A percentile compares a stretch with the other conserved stretches of the same genome.
Conservation (phyloP, 2,797 vertebrate species). For the Momotus momota region DNA sequence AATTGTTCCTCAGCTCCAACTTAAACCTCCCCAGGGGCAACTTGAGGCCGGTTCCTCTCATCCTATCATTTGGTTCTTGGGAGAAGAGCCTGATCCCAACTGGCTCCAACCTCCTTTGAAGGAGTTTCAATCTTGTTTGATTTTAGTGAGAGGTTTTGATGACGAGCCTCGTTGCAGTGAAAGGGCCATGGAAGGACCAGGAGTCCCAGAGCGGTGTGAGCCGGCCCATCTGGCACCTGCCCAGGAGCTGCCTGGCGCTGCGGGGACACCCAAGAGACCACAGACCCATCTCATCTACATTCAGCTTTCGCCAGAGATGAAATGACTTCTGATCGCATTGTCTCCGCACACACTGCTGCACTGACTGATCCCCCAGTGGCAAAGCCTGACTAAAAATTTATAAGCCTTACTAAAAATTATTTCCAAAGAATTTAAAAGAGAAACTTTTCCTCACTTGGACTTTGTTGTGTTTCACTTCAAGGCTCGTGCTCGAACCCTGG, state of each 20-base stretch:
- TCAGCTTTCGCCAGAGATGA: not conserved
- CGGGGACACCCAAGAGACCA: too few relatives aligned
- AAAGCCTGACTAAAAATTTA: not conserved
- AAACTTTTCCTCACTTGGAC: not conserved
- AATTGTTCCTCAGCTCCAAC: not conserved
- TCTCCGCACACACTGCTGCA: not conserved
- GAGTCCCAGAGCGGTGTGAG: not conserved
- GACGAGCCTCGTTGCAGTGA: not conserved
- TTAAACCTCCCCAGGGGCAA: not conserved
- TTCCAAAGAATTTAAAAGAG: not conserved
- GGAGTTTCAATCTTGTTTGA: not conserved
- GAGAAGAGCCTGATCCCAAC: not conserved
- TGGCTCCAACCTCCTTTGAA: not conserved
- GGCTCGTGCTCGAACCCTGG: not conserved
- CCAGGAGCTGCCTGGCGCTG: accelerated
- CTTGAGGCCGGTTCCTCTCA: not conserved
- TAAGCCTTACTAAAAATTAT: not conserved
- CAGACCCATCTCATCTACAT: accelerated
- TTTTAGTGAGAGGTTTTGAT: not conserved
- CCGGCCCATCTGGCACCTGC: not conserved
- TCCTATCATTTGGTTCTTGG: not conserved
- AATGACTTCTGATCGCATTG: accelerated
- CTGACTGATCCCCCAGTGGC: not conserved
- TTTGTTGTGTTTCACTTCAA: not conserved
- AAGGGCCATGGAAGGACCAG: accelerated